phyloP scores from a whole-genome alignment of 2,797 vertebrate species.

The Distichodus sexfasciatus region DNA sequence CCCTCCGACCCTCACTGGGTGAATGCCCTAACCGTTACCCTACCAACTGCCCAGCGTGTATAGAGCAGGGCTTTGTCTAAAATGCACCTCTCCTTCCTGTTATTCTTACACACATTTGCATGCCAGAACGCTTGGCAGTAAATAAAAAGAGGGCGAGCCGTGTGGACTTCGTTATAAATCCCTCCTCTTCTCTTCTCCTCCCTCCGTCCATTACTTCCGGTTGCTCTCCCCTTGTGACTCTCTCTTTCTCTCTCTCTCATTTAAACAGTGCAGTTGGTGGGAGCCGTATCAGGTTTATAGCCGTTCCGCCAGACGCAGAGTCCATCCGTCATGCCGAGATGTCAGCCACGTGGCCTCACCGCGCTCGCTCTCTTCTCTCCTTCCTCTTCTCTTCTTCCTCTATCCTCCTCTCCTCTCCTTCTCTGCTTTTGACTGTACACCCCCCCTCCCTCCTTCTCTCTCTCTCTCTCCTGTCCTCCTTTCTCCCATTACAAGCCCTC shows the following conservation, averaged over 20 bases:
- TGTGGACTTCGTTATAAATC: slow-evolving; percentile 28
- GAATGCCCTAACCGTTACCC: too few species aligned
- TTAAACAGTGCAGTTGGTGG: slow-evolving; percentile 4
- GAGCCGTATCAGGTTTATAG: slow-evolving; percentile 21
- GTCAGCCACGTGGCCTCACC: slow-evolving; percentile 22
- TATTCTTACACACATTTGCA: background rate
- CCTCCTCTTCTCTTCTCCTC: background rate
- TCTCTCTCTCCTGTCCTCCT: background rate
- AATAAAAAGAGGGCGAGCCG: slow-evolving; percentile 15
- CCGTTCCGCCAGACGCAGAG: slow-evolving; percentile 36
- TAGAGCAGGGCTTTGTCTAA: too few species aligned
- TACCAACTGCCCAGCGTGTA: too few species aligned
- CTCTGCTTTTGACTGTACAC: background rate
- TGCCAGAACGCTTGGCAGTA: slow-evolving; percentile 13
- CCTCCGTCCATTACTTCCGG: too few species aligned
- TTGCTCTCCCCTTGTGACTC: background rate
- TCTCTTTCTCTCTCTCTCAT: background rate
- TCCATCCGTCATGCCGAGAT: slow-evolving; percentile 28
- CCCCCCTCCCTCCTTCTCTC: background rate
- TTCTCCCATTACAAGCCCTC: too few species aligned
- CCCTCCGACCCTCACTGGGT: too few species aligned
- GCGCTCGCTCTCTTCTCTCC: background rate
- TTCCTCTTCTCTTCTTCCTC: background rate
- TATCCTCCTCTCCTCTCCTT: background rate
- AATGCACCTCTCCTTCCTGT: background rate